phyloP scores from a whole-genome alignment of 2,797 vertebrate species.

The Hafferia zeledoni region DNA sequence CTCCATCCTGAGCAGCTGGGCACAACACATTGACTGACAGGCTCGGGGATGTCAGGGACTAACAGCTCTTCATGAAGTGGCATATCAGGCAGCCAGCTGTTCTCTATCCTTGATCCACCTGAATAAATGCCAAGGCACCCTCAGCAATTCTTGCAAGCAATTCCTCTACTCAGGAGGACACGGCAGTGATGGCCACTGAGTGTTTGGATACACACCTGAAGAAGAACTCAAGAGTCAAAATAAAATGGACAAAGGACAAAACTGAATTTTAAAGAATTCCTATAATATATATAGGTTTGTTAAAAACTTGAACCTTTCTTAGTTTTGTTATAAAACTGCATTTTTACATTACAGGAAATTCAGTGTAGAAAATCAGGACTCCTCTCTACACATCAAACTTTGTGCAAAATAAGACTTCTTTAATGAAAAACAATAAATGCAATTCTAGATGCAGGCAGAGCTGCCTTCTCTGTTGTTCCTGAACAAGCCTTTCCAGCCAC shows the following conservation, averaged over 20 bases:
- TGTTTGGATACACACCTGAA: neutral
- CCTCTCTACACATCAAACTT: neutral
- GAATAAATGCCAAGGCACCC: neutral
- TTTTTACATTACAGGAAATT: neutral
- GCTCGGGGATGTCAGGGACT: neutral
- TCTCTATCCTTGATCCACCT: neutral
- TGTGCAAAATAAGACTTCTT: neutral
- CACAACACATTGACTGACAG: rapidly evolving
- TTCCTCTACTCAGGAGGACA: neutral
- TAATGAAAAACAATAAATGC: neutral
- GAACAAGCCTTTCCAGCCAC: neutral
- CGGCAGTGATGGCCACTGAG: neutral
- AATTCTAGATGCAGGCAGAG: neutral
- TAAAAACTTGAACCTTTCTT: neutral
- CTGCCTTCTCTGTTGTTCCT: neutral
- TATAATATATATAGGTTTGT: neutral
- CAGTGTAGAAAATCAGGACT: neutral
- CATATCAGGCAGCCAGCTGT: neutral
- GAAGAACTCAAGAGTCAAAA: neutral
- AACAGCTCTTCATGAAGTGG: neutral
- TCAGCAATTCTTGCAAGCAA: neutral
- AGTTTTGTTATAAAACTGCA: neutral
- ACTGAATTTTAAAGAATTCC: neutral
- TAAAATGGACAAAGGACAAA: neutral
- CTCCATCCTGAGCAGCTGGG: rapidly evolving